Evolutionary conservation across 2,888 invertebrate genomes (phyloP), one percentile per base, ranked within the genome.

Genomic region (Leptinotarsa tumamoca): DNA sequence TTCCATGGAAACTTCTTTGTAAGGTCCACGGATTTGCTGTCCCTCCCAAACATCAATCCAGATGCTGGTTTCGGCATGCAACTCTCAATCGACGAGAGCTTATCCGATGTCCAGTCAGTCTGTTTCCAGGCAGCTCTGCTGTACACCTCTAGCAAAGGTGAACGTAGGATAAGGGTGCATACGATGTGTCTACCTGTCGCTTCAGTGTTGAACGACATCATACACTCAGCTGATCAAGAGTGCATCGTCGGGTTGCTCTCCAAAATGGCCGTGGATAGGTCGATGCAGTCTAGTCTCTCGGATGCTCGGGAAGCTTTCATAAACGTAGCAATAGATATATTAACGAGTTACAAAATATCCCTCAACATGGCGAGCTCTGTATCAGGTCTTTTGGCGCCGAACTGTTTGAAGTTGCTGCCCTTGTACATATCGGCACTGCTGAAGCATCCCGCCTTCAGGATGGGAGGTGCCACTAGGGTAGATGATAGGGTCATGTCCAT

Each of bases 1-100:
- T 99, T 99, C 93, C 98, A 99, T 90, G 99, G 99, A 58, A 99
- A 99, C 90, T 98, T 98, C 92, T 99, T 99, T 89, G 99, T 99
- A 69, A 93, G 99, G 4, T 98, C 99, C 0, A 98, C 98, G 4
- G 99, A 99, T 90, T 90, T 99, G 73, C 90, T 99, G 74, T 97
- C 98, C 15, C 89, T 99, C 82, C 98, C 99, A 56, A 99, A 99
- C 90, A 95, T 98, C 76, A 99, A 98, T 86, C 99, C 99, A 0
- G 99, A 99, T 89, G 95, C 98, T 5, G 98, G 97, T 21, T 98
- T 98, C 88, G 99, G 97, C 68, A 98, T 99, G 95, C 99, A 99
- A 90, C 94, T 98, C 78, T 93, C 97, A 2, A 97, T 99, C 72
- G 99, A 99, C 81, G 98, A 98, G 88, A 95, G 92, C 81, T 90